Evolutionary conservation across 2,113 vertebrate species (phyloP).

Genomic region (Sphaerodactylus townsendi): DNA sequence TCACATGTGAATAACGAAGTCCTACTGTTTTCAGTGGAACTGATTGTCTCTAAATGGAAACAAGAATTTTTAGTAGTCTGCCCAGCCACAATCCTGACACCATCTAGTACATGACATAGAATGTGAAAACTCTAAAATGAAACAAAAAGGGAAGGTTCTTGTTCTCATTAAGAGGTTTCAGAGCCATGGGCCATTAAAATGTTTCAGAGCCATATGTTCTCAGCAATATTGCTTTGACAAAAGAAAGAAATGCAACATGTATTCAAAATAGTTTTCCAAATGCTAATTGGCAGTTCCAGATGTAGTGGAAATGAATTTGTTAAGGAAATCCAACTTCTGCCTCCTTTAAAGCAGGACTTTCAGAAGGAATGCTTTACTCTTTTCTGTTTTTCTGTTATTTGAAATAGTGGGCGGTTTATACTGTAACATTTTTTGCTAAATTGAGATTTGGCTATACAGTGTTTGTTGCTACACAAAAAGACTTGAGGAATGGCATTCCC

Average conservation of each 20-base stretch:
- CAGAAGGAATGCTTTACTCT: not conserved
- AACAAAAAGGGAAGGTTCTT: not conserved
- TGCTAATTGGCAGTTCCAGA: not conserved
- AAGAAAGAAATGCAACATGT: not conserved
- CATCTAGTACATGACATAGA: not conserved
- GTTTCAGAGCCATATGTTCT: too few species aligned
- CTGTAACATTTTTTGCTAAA: not conserved
- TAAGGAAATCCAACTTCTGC: not conserved
- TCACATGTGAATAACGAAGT: not conserved
- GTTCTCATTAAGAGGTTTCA: not conserved
- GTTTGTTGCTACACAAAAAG: conserved; percentile 3
- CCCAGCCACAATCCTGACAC: not conserved
- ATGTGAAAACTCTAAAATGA: not conserved
- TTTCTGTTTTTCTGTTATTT: not conserved
- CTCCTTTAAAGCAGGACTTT: not conserved
- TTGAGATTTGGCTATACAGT: conserved; percentile 27
- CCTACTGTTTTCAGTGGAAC: not conserved
- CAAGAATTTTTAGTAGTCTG: conserved; percentile 15
- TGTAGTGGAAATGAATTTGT: not conserved
- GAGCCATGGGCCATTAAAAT: too few species aligned
- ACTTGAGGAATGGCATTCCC: not conserved
- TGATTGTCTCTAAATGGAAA: not conserved
- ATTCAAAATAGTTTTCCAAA: not conserved
- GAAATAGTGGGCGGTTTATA: not conserved
- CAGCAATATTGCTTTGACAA: not conserved